A percentile compares a stretch with the other conserved stretches of the same genome.
Conservation (phyloP, 2,888 invertebrate species). For the Drosophila testacea region DNA sequence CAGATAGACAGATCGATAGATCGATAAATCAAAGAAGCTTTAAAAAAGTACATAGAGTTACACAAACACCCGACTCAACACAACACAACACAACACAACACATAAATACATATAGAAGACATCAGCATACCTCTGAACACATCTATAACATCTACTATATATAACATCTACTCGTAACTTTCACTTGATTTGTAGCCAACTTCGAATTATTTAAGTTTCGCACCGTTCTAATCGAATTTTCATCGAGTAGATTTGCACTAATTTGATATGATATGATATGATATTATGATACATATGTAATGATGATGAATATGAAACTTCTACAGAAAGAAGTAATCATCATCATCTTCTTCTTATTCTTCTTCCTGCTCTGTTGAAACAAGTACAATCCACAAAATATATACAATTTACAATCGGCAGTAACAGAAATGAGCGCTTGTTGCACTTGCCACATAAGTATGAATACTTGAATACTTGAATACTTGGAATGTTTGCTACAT, state of each 20-base stretch:
- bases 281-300: slow-evolving; percentile 9
- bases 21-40: slow-evolving; percentile 55
- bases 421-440: slow-evolving; percentile 36
- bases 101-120: slow-evolving; percentile 39
- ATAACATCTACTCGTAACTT: slow-evolving; percentile 17
- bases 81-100: slow-evolving; percentile 38
- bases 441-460: slow-evolving; percentile 48
- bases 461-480: slow-evolving; percentile 14
- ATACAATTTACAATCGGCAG: slow-evolving; percentile 13
- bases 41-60: slow-evolving; percentile 41
- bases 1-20: slow-evolving; percentile 55
- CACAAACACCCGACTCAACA: slow-evolving; percentile 5
- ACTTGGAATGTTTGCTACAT: slow-evolving; percentile 44
- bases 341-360: slow-evolving; percentile 8
- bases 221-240: slow-evolving; percentile 34
- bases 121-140: slow-evolving; percentile 41
- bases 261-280: background rate
- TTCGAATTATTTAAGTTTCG: slow-evolving; percentile 46
- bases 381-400: slow-evolving; percentile 7
- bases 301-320: slow-evolving; percentile 59
- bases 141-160: slow-evolving; percentile 36
- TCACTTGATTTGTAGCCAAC: slow-evolving; percentile 54
- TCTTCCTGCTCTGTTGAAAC: slow-evolving; percentile 16
- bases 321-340: slow-evolving; percentile 59
- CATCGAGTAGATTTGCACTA: slow-evolving; percentile 43